phyloP scores from a whole-genome alignment of 2,888 invertebrate genomes.

The Erynnis tages region DNA sequence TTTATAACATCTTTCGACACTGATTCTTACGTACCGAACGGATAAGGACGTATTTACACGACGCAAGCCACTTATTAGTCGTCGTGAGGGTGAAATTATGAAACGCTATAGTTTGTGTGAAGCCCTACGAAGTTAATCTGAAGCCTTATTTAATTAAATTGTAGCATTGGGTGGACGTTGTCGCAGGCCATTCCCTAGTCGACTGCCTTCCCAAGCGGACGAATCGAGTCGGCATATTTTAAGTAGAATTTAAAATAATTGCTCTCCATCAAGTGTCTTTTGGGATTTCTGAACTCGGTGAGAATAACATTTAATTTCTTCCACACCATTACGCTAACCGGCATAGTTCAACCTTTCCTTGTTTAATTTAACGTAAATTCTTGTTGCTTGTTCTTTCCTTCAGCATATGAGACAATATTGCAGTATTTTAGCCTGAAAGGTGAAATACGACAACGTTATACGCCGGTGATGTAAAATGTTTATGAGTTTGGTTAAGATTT shows the following conservation, averaged over 20 bases:
- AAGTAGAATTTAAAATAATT: constrained; percentile 32
- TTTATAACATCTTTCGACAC: constrained; percentile 20
- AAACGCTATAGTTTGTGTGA: constrained; percentile 73
- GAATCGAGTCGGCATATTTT: constrained; percentile 37
- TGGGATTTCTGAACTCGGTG: constrained; percentile 33
- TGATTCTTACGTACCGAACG: constrained; percentile 11
- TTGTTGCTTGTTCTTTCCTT: not conserved
- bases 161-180: constrained; percentile 60
- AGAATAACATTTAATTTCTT: constrained; percentile 29
- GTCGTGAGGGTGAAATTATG: constrained; percentile 56
- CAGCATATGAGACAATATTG: not conserved
- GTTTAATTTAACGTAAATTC: constrained; percentile 14
- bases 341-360: constrained; percentile 10
- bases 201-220: constrained; percentile 53
- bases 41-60: constrained; percentile 3
- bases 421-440: not conserved
- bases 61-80: constrained; percentile 7
- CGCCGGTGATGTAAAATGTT: constrained; percentile 8
- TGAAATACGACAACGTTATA: not conserved
- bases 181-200: constrained; percentile 59
- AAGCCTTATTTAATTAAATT: constrained; percentile 81
- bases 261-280: constrained; percentile 31
- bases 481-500: constrained; percentile 29
- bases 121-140: constrained; percentile 75
- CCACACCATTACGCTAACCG: constrained; percentile 3